phyloP scores from a whole-genome alignment of 2,888 invertebrate species.

The Limenitis camilla region DNA sequence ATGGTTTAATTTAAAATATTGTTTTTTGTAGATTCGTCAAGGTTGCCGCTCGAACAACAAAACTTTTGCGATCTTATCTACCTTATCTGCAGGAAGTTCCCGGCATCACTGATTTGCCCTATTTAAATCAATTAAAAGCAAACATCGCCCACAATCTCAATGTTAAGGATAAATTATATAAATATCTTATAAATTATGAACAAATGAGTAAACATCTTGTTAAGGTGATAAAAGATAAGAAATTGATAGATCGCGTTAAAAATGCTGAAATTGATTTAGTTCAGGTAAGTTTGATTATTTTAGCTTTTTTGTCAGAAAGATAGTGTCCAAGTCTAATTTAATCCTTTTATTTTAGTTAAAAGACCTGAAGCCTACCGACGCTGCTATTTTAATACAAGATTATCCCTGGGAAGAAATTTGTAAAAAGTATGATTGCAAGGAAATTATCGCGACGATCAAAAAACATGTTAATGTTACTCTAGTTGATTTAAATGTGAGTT shows the following conservation, averaged over 20 bases:
- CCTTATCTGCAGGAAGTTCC: constrained; percentile 53
- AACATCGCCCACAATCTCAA: constrained; percentile 47
- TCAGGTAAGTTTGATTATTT: constrained; percentile 34
- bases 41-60: constrained; percentile 43
- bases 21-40: constrained; percentile 40
- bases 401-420: constrained; percentile 39
- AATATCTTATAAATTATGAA: constrained; percentile 32
- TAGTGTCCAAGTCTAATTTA: background rate
- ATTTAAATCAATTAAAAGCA: constrained; percentile 37
- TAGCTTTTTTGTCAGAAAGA: background rate
- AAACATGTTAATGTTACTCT: constrained; percentile 38
- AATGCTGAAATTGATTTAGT: constrained; percentile 43
- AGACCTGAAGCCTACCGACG: constrained; percentile 22
- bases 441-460: constrained; percentile 30
- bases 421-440: constrained; percentile 36
- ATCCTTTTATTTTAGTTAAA: constrained; percentile 31
- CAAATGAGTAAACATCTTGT: constrained; percentile 28
- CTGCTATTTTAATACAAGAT: constrained; percentile 28
- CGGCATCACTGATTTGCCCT: constrained; percentile 42
- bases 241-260: constrained; percentile 32
- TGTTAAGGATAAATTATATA: constrained; percentile 35
- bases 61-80: constrained; percentile 45
- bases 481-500: constrained; percentile 41
- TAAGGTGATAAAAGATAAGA: constrained; percentile 28
- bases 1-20: background rate